Percentiles rank a stretch among this genome's conserved stretches.
These are phyloP conservation scores for Calycopis cecrops DNA, from an alignment of 1,140 invertebrate species.

Conservation along the genomic window DNA sequence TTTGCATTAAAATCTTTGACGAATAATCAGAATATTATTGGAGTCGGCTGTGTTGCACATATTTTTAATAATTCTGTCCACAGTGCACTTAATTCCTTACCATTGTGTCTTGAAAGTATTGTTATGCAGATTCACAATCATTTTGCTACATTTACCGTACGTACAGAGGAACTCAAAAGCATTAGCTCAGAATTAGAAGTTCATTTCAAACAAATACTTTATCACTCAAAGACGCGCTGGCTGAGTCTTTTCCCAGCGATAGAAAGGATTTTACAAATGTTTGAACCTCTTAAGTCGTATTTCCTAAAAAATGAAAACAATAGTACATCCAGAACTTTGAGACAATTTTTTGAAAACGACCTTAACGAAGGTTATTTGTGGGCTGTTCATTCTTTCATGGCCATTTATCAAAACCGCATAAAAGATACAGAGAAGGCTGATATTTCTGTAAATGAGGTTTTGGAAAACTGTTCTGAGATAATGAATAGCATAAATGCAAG, in stretches of 20 bases:
- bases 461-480: constrained; percentile 12
- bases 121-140: too few relatives aligned
- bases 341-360: constrained; percentile 11
- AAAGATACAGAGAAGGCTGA: constrained; percentile 1
- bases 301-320: constrained; percentile 4
- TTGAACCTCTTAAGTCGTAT: constrained; percentile 11
- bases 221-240: constrained; percentile 8
- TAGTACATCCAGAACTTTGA: constrained; percentile 9
- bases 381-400: constrained; percentile 12
- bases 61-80: too few relatives aligned
- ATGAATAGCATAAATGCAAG: constrained; percentile 10
- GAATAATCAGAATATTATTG: too few relatives aligned
- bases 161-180: too few relatives aligned
- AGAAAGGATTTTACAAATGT: constrained; percentile 8
- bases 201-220: neutral
- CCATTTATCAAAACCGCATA: constrained; percentile 10
- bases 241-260: constrained; percentile 7
- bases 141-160: too few relatives aligned
- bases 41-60: too few relatives aligned
- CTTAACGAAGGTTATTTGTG: constrained; percentile 7
- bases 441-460: constrained; percentile 12
- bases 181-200: too few relatives aligned
- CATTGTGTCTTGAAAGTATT: too few relatives aligned
- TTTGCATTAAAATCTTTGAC: too few relatives aligned
- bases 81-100: too few relatives aligned